These are phyloP conservation scores for Vicugna pacos DNA, from an alignment of 2,113 vertebrate genomes.

Conservation along the genomic window DNA sequence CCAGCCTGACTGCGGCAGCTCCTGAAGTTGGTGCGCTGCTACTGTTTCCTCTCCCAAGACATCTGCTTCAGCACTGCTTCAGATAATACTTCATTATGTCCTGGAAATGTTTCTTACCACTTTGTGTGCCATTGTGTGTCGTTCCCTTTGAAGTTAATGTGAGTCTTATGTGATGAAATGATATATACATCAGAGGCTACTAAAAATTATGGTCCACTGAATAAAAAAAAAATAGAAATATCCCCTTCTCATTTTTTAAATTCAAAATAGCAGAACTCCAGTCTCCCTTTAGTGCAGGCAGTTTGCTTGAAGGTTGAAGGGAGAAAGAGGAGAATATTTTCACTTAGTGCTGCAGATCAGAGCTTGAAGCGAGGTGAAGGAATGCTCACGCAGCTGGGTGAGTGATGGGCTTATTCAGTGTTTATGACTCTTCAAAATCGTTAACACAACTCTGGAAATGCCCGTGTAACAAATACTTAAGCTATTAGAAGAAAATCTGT, in stretches of 20 bases:
- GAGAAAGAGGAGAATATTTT: not conserved
- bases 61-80: constrained; percentile 61
- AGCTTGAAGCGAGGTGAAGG: not conserved
- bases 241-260: constrained; percentile 52
- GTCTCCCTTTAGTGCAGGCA: not conserved
- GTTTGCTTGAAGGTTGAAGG: constrained; percentile 3
- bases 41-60: constrained; percentile 66
- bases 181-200: constrained; percentile 43
- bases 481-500: not conserved
- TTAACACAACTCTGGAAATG: constrained; percentile 19
- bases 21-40: not conserved
- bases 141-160: constrained; percentile 76
- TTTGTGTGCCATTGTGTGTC: constrained; percentile 39
- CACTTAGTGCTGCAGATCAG: not conserved
- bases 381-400: not conserved
- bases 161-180: constrained; percentile 74
- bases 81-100: constrained; percentile 74
- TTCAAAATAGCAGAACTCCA: constrained; percentile 11
- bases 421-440: not conserved
- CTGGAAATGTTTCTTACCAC: constrained; percentile 54
- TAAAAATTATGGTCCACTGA: constrained; percentile 6
- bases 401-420: not conserved
- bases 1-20: not conserved
- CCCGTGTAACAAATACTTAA: not conserved
- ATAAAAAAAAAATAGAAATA: not conserved